phyloP scores from a whole-genome alignment of 2,888 invertebrate species.

The Timema cristinae region DNA sequence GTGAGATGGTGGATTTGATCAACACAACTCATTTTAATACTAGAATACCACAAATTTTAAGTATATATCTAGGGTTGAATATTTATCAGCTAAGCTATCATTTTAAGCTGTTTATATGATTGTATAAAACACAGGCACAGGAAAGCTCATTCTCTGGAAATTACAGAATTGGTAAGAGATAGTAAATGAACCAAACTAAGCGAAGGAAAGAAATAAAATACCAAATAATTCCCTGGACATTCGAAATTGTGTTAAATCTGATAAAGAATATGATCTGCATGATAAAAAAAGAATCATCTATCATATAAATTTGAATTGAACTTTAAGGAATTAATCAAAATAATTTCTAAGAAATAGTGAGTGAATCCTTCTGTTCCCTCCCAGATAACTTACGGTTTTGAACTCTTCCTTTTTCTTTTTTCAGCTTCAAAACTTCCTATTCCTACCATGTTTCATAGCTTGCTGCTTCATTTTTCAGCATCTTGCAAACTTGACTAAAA shows the following conservation, averaged over 20 bases:
- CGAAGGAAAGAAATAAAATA: too few species aligned
- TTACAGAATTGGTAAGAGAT: too few species aligned
- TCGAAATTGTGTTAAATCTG: background rate
- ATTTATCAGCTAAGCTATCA: too few species aligned
- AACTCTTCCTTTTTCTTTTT: slow-evolving; percentile 18
- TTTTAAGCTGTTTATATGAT: too few species aligned
- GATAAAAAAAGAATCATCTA: background rate
- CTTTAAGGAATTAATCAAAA: background rate
- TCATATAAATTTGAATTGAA: background rate
- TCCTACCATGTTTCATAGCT: slow-evolving; percentile 20
- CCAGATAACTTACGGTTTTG: slow-evolving; percentile 23
- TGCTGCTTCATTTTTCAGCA: slow-evolving; percentile 22
- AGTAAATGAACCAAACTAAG: too few species aligned
- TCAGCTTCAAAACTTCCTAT: slow-evolving; percentile 21
- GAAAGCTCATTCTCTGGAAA: too few species aligned
- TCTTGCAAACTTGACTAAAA: slow-evolving; percentile 24
- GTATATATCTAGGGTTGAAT: too few species aligned
- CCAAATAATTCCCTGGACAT: too few species aligned
- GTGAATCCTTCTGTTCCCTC: slow-evolving; percentile 6
- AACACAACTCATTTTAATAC: too few species aligned
- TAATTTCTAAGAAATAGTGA: background rate
- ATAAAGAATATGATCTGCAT: slow-evolving; percentile 26
- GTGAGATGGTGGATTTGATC: too few species aligned
- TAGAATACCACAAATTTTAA: too few species aligned
- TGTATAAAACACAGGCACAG: too few species aligned